Conservation (phyloP, 2,888 invertebrate species). For the Sabellastarte sp. region DNA sequence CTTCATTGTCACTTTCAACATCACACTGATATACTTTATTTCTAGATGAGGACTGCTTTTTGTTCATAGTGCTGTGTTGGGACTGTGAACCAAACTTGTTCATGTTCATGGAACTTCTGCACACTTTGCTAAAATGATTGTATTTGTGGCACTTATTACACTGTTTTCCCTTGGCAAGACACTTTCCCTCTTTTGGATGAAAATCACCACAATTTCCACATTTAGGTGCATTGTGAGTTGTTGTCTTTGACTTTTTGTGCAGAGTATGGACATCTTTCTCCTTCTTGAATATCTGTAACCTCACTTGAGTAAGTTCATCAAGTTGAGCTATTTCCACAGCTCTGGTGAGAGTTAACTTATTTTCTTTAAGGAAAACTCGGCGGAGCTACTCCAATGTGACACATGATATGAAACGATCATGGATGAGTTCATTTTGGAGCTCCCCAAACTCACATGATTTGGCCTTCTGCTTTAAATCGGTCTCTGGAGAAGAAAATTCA, state of each 20-base stretch:
- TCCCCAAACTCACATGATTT: not conserved
- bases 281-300: not conserved
- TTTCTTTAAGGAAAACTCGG: not conserved
- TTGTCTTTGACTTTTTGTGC: not conserved
- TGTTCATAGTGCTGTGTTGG: too few species aligned
- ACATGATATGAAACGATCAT: not conserved
- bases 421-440: not conserved
- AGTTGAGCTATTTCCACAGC: not conserved
- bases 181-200: not conserved
- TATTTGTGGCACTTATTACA: constrained; percentile 3
- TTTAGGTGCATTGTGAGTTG: not conserved
- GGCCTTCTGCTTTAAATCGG: not conserved
- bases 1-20: not conserved
- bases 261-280: not conserved
- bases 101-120: too few species aligned
- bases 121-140: constrained; percentile 13
- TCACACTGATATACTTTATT: too few species aligned
- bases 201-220: not conserved
- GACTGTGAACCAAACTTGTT: too few species aligned
- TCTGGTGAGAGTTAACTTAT: not conserved
- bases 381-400: not conserved
- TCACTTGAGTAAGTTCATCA: not conserved
- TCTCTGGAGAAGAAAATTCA: not conserved
- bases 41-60: too few species aligned
- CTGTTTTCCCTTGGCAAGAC: constrained; percentile 13